Evolutionary conservation across 2,888 invertebrate species (phyloP).

Genomic region (Antheraea yamamai): DNA sequence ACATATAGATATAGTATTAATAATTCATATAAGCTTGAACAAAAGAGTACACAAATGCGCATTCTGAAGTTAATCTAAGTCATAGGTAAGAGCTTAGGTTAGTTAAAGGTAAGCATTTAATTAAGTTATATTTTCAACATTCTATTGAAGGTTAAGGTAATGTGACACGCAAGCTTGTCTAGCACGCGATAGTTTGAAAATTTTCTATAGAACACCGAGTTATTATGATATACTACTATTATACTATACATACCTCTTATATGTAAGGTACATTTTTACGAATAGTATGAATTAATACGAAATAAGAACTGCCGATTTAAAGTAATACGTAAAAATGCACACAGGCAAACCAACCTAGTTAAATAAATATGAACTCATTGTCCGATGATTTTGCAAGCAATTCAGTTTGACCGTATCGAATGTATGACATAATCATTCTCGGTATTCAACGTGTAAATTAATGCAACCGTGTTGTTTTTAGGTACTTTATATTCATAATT

Average conservation of each 20-base stretch:
- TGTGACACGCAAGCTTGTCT: slow-evolving; percentile 41
- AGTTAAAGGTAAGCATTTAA: slow-evolving; percentile 33
- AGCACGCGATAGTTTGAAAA: slow-evolving; percentile 36
- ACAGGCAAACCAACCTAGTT: slow-evolving; percentile 20
- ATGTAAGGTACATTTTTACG: not conserved
- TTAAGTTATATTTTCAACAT: slow-evolving; percentile 38
- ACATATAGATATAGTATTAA: not conserved
- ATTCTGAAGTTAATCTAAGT: slow-evolving; percentile 15
- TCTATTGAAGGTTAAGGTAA: slow-evolving; percentile 41
- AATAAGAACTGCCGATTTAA: not conserved
- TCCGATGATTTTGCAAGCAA: slow-evolving; percentile 49
- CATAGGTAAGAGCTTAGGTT: slow-evolving; percentile 21
- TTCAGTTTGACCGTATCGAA: slow-evolving; percentile 41
- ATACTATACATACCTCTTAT: not conserved
- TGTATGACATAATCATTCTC: slow-evolving; percentile 48
- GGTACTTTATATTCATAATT: slow-evolving; percentile 21
- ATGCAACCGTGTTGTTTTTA: slow-evolving; percentile 34
- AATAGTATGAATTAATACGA: slow-evolving; percentile 9
- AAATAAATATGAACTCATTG: slow-evolving; percentile 49
- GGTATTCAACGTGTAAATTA: slow-evolving; percentile 40
- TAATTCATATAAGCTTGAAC: not conserved
- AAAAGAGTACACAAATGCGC: not conserved
- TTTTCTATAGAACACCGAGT: slow-evolving; percentile 6
- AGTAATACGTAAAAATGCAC: not conserved
- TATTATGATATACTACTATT: not conserved